Base-by-base conservation (phyloP, 2,113 vertebrate genomes). In the Gasterosteus nipponicus region DNA sequence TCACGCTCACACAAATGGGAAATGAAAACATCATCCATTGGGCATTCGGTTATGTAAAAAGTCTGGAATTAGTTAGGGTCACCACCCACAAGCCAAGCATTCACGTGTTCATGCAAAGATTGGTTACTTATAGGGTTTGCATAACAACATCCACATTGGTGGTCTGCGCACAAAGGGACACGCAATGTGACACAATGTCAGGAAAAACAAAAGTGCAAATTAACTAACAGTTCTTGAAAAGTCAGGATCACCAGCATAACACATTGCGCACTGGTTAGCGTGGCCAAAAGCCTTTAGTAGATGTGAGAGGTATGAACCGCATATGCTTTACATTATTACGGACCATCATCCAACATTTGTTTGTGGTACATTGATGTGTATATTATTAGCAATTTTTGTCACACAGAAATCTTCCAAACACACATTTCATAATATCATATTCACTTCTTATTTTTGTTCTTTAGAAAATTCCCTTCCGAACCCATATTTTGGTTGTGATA, bases 41-140 rank as follows among this genome's bases (percentile, higher is more conserved):
- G 80, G 78, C 60, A 80, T 80, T 75, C 77, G 68, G 73, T 85
- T 87, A 77, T 71, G 69, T 77, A 88, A 89, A 86, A 84, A 44
- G 65, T 79, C 57, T 74, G 22, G 64, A 58, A 87, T 87, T 90
- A 87, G 83, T 82, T 14, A 60, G 47, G 44, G 60, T 77, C 81
- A 73, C 75, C 58, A 49, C 77, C 78, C 77, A 81, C 75, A 77
- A 80, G 78, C 82, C 54, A 75, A 80, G 85, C 82, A 69, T 70
- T 87, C 76, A 46, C 71, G 80, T 58, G 47, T 68, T 84, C 88
- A 92, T 91, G 86, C 89, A 92, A 85, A 89, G 56, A 80, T 75
- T 35, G 38, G 81, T 86, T 88, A 89, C 79, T 89, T 82, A 73
- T 31, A 78, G 67, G 63, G 44, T 73, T 77, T 83, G 60, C 69